Base-by-base conservation (phyloP, 92 coral and sea anemone species). In the Pocillopora grandis region DNA sequence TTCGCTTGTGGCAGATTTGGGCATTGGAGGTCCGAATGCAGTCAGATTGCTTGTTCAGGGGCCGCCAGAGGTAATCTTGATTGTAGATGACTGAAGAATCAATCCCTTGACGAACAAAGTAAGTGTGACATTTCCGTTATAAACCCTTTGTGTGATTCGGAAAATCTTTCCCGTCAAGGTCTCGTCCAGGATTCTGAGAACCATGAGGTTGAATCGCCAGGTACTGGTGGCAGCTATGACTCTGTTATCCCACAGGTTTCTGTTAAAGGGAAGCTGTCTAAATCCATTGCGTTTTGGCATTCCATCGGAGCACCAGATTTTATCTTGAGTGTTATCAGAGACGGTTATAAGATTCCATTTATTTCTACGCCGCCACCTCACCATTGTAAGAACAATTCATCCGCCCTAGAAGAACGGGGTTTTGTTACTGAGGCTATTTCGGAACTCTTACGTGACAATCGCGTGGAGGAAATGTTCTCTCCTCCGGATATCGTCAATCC, bases 401-500 rank as follows among this genome's bases (percentile, higher is more conserved):
- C 93, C 0, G 88, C 90, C 19, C 52, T 60, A 1, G 58, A 62
- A 21, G 68, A 87, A 6, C 11, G 14, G 31, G n/a, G 3, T 1
- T 87, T 90, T 73, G 93, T 86, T 21, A 80, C 20, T 36, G 62
- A 66, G 2, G 86, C 90, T 37, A 76, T 81, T 42, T 11, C 55
- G 13, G 86, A 86, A 10, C 63, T 90, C 10, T 37, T 89, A n/a
- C 17, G n/a, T 11, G 66, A 58, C 35, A 76, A 67, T 27, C 79
- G 83, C 37, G 76, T 81, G 19, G 68, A 61, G 31, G 87, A 87
- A 67, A 21, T 87, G 10, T 76, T 35, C 3, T 60, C 73, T 56
- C 52, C 82, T 18, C 87, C 87, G 20, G 86, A 71, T 21, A 79
- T 90, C 7, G 21, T 86, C 48, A 90, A 86, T 68, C 90, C 93